Base-by-base conservation (phyloP, 2,888 invertebrate species). In the Xestoiulus laeticollis region DNA sequence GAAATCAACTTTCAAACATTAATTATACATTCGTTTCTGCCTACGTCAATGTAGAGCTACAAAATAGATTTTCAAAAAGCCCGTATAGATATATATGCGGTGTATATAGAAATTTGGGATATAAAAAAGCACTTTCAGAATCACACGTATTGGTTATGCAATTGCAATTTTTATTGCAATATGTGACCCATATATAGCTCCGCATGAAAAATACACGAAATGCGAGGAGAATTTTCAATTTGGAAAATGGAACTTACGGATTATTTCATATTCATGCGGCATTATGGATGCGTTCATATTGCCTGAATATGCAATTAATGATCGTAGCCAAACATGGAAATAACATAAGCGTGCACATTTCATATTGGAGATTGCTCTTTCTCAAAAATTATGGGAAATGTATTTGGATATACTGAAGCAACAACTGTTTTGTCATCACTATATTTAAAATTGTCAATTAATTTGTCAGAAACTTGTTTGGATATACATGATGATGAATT, bases 141-240 rank as follows among this genome's bases (percentile, higher is more conserved):
- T 78, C 78, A 78, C 78, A 78, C 78, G 78, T 78, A 78, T 78
- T 78, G 78, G 78, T 78, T 78, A 78, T 78, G 78, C 78, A 78
- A 78, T 78, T 78, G 78, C 30, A 78, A 78, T 30, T 78, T 68
- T 78, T 78, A 78, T 78, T 78, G 30, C 78, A 30, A 78, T 30
- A 78, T 78, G 78, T 78, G 78, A 78, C 78, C 78, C 26, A 78
- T 30, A 78, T 78, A 53, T 16, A 26, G 5, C 78, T 16, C 78
- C 78, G 78, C 78, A 78, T 78, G 78, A 78, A 78, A 78, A 78
- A 78, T 78, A 78, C 30, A 30, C 30, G 30, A 78, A 78, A 78
- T 78, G 78, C 78, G 78, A 78, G 30, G 78, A 30, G 78, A 78
- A 78, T 78, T 78, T 78, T 78, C 78, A 78, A 78, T 78, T 78